phyloP scores from a whole-genome alignment of 2,888 invertebrate species.

The Tenthredo distinguenda region DNA sequence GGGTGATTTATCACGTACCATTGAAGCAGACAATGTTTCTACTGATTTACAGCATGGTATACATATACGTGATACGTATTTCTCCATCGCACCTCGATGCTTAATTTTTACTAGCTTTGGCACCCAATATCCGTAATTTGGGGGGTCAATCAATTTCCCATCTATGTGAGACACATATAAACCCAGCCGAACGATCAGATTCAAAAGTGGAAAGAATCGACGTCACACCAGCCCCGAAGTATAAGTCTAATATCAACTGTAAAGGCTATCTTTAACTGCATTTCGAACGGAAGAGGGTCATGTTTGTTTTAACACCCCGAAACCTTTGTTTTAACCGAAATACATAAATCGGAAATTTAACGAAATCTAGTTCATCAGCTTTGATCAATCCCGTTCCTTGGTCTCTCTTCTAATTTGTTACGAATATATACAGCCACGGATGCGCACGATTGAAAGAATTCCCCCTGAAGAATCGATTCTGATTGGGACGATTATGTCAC shows the following conservation, averaged over 20 bases:
- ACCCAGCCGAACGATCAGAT: background rate
- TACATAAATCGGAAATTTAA: background rate
- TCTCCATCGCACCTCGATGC: too few relatives aligned
- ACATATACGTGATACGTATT: background rate
- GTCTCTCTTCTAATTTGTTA: background rate
- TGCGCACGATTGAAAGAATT: background rate
- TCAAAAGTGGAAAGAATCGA: background rate
- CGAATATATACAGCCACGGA: background rate
- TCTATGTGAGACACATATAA: background rate
- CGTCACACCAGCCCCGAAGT: background rate
- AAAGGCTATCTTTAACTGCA: background rate
- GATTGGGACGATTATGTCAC: background rate
- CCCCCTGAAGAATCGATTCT: background rate
- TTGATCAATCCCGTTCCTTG: background rate
- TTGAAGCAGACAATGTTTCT: background rate
- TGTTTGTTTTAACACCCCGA: background rate
- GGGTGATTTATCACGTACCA: conserved; percentile 7
- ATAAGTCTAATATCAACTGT: background rate
- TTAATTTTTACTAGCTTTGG: background rate
- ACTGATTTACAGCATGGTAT: conserved; percentile 12
- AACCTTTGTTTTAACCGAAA: background rate
- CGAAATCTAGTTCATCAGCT: background rate
- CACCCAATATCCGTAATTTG: background rate
- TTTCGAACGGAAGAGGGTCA: background rate
- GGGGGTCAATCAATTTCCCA: background rate